Percentiles rank a stretch among this genome's conserved stretches.
These are phyloP conservation scores for Steinernema hermaphroditum DNA, from an alignment of 2,888 invertebrate genomes.

Conservation along the genomic window DNA sequence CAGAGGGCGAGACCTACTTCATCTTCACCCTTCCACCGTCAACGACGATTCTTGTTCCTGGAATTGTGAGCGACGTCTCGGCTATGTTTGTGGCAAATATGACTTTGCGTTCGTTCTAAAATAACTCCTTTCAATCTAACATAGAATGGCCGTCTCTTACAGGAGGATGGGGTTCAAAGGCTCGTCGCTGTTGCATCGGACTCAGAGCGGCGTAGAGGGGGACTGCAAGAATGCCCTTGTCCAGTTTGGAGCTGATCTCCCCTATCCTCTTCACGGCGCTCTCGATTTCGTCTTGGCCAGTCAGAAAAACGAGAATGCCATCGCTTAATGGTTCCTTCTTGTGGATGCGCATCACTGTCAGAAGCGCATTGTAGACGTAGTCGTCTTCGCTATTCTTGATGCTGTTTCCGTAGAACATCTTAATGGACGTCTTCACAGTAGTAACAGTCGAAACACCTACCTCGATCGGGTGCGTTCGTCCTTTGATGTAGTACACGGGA, in stretches of 20 bases:
- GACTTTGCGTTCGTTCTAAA: constrained; percentile 76
- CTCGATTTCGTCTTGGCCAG: constrained; percentile 91
- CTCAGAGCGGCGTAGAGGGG: constrained; percentile 51
- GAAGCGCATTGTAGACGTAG: constrained; percentile 68
- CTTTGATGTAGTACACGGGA: constrained; percentile 84
- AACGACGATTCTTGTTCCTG: constrained; percentile 80
- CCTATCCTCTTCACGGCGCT: constrained; percentile 66
- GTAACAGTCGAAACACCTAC: constrained; percentile 60
- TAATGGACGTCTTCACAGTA: constrained; percentile 36
- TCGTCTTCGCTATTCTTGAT: constrained; percentile 55
- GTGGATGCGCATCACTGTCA: constrained; percentile 69
- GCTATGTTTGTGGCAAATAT: constrained; percentile 94
- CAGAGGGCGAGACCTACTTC: constrained; percentile 46
- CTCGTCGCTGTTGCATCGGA: constrained; percentile 41
- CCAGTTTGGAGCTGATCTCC: constrained; percentile 70
- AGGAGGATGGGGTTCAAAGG: constrained; percentile 33
- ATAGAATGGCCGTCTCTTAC: constrained; percentile 14
- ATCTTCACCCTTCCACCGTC: constrained; percentile 66
- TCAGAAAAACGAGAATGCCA: constrained; percentile 72
- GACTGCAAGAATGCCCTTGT: constrained; percentile 40
- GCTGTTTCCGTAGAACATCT: constrained; percentile 53
- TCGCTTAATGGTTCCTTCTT: constrained; percentile 64
- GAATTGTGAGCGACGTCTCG: constrained; percentile 94
- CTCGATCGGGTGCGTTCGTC: constrained; percentile 78
- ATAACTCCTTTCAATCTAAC: background rate